Conservation (phyloP, 2,797 vertebrate genomes). For the Cynopterus sphinx region DNA sequence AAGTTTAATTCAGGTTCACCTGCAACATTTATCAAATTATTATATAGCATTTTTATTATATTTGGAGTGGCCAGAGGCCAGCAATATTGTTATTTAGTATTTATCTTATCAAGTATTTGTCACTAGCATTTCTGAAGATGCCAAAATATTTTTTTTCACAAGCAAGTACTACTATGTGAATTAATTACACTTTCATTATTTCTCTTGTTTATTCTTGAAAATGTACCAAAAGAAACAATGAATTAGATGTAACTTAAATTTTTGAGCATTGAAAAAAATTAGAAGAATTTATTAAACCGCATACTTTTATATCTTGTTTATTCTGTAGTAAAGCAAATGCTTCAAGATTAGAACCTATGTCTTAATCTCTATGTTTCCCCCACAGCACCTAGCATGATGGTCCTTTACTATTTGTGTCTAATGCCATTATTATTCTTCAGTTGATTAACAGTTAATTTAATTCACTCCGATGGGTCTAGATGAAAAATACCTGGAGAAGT, state of each 20-base stretch:
- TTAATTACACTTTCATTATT: neutral
- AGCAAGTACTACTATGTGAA: neutral
- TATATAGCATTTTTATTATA: neutral
- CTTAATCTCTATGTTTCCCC: neutral
- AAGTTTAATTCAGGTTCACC: neutral
- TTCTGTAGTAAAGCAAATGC: neutral
- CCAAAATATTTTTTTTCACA: neutral
- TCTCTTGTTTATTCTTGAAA: constrained; percentile 33
- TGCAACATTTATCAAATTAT: neutral
- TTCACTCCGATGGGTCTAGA: neutral
- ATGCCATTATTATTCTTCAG: neutral
- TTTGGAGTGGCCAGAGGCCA: neutral
- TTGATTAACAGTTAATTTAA: constrained; percentile 6
- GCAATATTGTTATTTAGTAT: neutral
- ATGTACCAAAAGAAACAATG: neutral
- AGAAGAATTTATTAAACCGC: neutral
- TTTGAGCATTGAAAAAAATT: neutral
- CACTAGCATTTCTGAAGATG: neutral
- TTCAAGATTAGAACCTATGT: neutral
- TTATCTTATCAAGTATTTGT: neutral
- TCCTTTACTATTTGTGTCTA: neutral
- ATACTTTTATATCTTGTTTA: neutral
- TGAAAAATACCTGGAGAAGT: neutral
- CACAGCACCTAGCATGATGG: neutral
- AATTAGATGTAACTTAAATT: neutral